Base-by-base conservation (phyloP, 1,140 invertebrate genomes). In the Meloidogyne floridensis region DNA sequence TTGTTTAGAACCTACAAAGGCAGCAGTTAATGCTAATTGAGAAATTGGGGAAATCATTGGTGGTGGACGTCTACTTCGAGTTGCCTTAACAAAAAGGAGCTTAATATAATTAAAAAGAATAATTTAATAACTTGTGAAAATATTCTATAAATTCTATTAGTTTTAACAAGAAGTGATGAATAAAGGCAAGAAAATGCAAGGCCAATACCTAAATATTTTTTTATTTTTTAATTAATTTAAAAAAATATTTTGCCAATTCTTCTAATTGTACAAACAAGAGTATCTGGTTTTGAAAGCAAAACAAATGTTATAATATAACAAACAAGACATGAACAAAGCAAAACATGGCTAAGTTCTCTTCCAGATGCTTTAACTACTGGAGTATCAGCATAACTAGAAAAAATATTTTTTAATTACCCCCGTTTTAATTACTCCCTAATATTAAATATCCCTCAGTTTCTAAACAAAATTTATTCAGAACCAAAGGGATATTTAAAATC, bases 341-440 rank as follows among this genome's bases (percentile, higher is more conserved):
- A 92, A 54, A 94, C 93, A 87, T 94, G 94, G 86, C 94, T 94
- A 0, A 95, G 91, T 87, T 96, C 95, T 75, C 95, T 90, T 2
- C 94, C 94, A 0, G 94, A 94, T 0, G 95, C 94, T 87, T 94
- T 93, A 1, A 95, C 91, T 0, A 95, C 92, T 6, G 94, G 94
- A 0, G 94, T 95, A 84, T 94, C 92, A 79, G 94, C 93, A 86
- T 91, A 93, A 84, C 92, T 91, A 76, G 59, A 82, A 82, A 47
- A 75, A 18, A 5, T n/a, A 6, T 65, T 65, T 65, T 7, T 65
- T 11, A 47, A 20, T 15, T 42, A 15, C 32, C 32, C 20, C 32
- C 32, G 32, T 2, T 32, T 32, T 32, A 32, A 32, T 32, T 32
- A 32, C 32, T 32, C 32, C 32, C 32, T 20, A 32, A 32, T 32